Evolutionary conservation across 2,888 invertebrate genomes (phyloP).

Genomic region (Erebia palarica): DNA sequence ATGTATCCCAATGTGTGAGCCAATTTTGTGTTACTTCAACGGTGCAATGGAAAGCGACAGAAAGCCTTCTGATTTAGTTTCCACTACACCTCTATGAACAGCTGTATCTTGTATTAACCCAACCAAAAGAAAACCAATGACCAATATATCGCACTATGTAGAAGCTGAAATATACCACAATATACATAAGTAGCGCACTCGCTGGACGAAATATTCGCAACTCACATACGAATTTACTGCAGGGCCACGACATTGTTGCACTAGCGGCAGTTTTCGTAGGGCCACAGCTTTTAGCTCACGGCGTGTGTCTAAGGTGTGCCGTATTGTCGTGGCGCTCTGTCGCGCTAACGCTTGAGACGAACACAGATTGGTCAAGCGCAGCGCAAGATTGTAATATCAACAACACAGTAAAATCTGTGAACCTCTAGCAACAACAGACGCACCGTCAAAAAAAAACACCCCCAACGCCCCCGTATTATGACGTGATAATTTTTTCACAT

Average conservation of each 20-base stretch:
- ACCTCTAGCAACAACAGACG: neutral
- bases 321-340: too few species aligned
- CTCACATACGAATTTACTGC: slow-evolving; percentile 30
- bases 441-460: neutral
- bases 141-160: slow-evolving; percentile 78
- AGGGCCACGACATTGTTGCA: slow-evolving; percentile 47
- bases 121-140: slow-evolving; percentile 82
- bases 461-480: too few species aligned
- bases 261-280: neutral
- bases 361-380: too few species aligned
- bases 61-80: slow-evolving; percentile 78
- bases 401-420: too few species aligned
- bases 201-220: slow-evolving; percentile 7
- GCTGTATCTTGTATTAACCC: slow-evolving; percentile 83
- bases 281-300: neutral
- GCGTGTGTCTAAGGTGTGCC: too few species aligned
- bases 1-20: slow-evolving; percentile 80
- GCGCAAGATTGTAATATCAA: too few species aligned
- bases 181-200: slow-evolving; percentile 62
- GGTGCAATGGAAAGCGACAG: slow-evolving; percentile 83
- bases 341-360: too few species aligned
- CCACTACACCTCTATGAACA: slow-evolving; percentile 79
- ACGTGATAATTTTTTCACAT: too few species aligned
- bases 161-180: slow-evolving; percentile 82
- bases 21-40: slow-evolving; percentile 79